A percentile compares a stretch with the other conserved stretches of the same genome.
These are phyloP conservation scores for Drosophila pseudotakahashii DNA, from an alignment of 2,888 invertebrate species.

Conservation along the genomic window DNA sequence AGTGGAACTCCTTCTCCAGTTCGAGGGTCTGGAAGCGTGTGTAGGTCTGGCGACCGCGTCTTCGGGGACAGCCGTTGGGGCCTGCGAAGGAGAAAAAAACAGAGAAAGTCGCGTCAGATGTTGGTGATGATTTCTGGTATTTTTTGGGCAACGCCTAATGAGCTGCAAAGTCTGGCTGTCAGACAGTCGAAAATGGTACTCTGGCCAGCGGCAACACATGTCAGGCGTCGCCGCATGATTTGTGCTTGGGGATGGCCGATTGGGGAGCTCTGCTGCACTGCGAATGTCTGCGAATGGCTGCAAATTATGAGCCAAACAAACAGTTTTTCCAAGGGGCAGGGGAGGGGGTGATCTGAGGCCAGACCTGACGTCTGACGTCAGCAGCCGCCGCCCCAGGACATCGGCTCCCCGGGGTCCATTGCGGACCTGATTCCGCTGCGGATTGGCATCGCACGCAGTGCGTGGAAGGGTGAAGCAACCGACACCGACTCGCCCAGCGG, in stretches of 20 bases:
- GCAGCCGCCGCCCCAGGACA: conserved; percentile 63
- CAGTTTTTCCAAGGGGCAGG: conserved; percentile 32
- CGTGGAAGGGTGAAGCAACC: conserved; percentile 69
- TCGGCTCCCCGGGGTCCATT: conserved; percentile 62
- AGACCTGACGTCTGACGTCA: conserved; percentile 48
- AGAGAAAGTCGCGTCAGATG: conserved; percentile 51
- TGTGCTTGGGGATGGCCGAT: conserved; percentile 46
- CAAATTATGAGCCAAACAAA: conserved; percentile 61
- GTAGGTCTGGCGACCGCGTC: conserved; percentile 98
- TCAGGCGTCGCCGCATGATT: conserved; percentile 52
- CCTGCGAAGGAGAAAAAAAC: conserved; percentile 87
- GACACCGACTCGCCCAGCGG: conserved; percentile 43
- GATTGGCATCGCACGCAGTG: conserved; percentile 58
- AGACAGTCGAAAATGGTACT: conserved; percentile 21
- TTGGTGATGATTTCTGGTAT: neutral
- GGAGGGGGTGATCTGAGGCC: conserved; percentile 32
- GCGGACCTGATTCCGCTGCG: conserved; percentile 56
- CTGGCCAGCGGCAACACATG: conserved; percentile 46
- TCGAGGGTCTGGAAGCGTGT: conserved; percentile 99
- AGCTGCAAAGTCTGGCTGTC: conserved; percentile 63
- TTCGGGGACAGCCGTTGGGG: conserved; percentile 97
- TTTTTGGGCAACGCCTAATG: conserved; percentile 66
- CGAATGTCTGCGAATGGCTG: conserved; percentile 42
- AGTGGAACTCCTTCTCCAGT: conserved; percentile 99
- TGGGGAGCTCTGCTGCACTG: conserved; percentile 49